Percentiles rank a stretch among this genome's conserved stretches.
Conservation (phyloP, 2,888 invertebrate genomes). For the Dasypolia templi region DNA sequence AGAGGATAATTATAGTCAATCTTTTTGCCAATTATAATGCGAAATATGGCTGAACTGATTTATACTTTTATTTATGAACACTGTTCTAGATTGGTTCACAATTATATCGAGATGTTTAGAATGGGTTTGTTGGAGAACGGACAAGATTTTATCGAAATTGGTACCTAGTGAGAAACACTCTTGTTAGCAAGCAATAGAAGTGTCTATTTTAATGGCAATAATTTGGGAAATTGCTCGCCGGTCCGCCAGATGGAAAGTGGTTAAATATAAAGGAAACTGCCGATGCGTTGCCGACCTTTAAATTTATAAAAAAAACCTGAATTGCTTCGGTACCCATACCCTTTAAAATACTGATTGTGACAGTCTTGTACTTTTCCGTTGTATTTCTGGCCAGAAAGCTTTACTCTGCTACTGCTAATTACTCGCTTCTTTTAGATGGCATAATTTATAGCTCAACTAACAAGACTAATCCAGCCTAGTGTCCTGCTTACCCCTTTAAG, state of each 20-base stretch:
- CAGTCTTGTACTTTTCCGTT: background rate
- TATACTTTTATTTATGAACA: conserved; percentile 42
- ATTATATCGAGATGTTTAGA: background rate
- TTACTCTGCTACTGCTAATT: background rate
- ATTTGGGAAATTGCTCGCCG: background rate
- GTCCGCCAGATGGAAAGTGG: too few species aligned
- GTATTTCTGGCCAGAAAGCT: too few species aligned
- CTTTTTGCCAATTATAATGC: conserved; percentile 61
- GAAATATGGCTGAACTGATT: conserved; percentile 49
- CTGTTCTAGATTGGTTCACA: conserved; percentile 23
- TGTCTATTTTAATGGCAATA: background rate
- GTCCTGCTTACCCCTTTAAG: conserved; percentile 29
- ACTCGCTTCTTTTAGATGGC: background rate
- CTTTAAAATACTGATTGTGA: background rate
- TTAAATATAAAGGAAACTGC: background rate
- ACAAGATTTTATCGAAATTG: background rate
- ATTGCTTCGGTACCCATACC: background rate
- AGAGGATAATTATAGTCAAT: conserved; percentile 58
- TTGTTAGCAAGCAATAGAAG: background rate
- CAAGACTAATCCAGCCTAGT: background rate
- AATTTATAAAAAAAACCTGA: background rate
- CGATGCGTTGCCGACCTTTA: background rate
- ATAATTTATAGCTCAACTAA: background rate
- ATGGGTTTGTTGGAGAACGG: background rate
- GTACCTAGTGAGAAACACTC: background rate